Evolutionary conservation across 2,888 invertebrate genomes (phyloP).

Genomic region (Chaitophorus viminalis): DNA sequence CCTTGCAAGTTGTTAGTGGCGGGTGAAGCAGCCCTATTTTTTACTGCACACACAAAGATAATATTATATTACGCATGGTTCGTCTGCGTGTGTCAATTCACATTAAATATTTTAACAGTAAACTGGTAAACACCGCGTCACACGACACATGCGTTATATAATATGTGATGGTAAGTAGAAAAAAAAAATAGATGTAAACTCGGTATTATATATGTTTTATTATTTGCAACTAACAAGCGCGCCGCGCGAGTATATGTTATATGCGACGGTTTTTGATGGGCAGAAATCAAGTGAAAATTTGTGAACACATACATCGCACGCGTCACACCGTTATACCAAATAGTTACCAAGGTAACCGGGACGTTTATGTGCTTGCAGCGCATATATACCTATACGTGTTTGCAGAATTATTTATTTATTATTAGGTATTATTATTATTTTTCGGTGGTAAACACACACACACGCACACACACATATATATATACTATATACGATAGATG

Average conservation of each 20-base stretch:
- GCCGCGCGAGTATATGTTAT: too few species aligned
- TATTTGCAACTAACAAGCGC: not conserved
- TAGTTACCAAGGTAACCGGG: not conserved
- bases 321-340: too few species aligned
- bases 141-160: not conserved
- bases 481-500: too few species aligned
- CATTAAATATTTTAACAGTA: not conserved
- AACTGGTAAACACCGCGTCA: not conserved
- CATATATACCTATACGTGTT: not conserved
- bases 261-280: not conserved
- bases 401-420: not conserved
- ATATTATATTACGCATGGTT: not conserved
- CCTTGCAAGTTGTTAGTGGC: not conserved
- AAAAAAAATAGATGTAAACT: not conserved
- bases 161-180: too few species aligned
- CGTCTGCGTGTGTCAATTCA: not conserved
- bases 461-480: too few species aligned
- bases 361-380: not conserved
- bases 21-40: not conserved
- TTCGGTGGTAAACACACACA: not conserved
- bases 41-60: too few species aligned
- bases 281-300: too few species aligned
- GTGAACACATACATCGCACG: too few species aligned
- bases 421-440: conserved; percentile 12
- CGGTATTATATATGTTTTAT: not conserved